A percentile compares a stretch with the other conserved stretches of the same genome.
phyloP scores from a whole-genome alignment of 2,113 vertebrate genomes.

The Blennius ocellaris region DNA sequence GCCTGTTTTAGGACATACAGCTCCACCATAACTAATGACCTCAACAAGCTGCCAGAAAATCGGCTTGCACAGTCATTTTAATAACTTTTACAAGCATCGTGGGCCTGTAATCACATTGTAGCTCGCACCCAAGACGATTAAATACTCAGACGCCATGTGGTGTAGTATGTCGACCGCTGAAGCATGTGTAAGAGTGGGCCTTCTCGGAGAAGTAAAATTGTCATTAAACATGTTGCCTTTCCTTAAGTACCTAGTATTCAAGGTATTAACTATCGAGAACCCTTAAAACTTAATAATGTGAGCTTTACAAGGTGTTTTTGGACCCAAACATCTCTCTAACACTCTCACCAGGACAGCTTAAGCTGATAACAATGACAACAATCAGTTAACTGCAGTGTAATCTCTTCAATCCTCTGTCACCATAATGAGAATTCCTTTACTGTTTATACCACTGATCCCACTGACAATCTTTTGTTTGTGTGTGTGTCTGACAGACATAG shows the following conservation, averaged over 20 bases:
- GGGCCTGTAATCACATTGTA: constrained; percentile 56
- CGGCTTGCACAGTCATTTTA: constrained; percentile 64
- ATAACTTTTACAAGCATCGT: constrained; percentile 59
- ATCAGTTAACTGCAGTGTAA: constrained; percentile 44
- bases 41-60: constrained; percentile 61
- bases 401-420: constrained; percentile 49
- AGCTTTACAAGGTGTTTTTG: neutral
- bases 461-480: constrained; percentile 3
- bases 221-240: neutral
- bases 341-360: neutral
- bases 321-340: neutral
- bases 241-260: neutral
- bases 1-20: constrained; percentile 62
- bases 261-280: constrained; percentile 1
- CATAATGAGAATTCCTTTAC: constrained; percentile 62
- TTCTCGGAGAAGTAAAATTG: neutral
- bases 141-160: constrained; percentile 53
- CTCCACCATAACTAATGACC: constrained; percentile 58
- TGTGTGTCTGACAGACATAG: neutral
- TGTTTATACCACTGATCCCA: constrained; percentile 66
- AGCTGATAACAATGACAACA: constrained; percentile 46
- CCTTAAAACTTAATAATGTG: neutral
- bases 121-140: constrained; percentile 44
- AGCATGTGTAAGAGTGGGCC: constrained; percentile 13
- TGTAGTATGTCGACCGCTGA: constrained; percentile 18